Conservation (phyloP, 2,888 invertebrate species). For the Plusia festucae region DNA sequence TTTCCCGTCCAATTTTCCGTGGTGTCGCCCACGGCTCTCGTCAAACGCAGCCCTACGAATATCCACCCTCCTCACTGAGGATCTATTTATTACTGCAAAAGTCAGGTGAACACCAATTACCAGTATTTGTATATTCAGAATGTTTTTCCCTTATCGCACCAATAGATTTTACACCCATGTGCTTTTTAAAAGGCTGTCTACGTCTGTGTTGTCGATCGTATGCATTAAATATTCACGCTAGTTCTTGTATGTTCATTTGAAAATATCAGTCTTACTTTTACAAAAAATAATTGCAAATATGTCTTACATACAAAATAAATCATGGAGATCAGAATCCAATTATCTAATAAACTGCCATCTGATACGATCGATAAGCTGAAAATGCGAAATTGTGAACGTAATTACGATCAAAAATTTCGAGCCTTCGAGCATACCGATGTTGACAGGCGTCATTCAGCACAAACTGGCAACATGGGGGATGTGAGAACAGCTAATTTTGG, state of each 20-base stretch:
- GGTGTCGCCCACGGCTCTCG: slow-evolving; percentile 88
- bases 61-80: slow-evolving; percentile 60
- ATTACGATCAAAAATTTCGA: slow-evolving; percentile 22
- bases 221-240: neutral
- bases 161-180: slow-evolving; percentile 6
- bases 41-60: slow-evolving; percentile 82
- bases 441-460: slow-evolving; percentile 51
- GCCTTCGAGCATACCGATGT: slow-evolving; percentile 30
- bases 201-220: neutral
- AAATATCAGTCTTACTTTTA: no score
- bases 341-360: neutral
- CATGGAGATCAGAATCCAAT: no score
- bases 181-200: slow-evolving; percentile 7
- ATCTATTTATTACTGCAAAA: slow-evolving; percentile 70
- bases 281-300: no score
- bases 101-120: slow-evolving; percentile 72
- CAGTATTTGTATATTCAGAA: slow-evolving; percentile 39
- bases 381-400: neutral
- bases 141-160: slow-evolving; percentile 28
- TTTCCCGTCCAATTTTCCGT: slow-evolving; percentile 89
- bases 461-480: slow-evolving; percentile 56
- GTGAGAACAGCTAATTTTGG: slow-evolving; percentile 64
- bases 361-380: neutral
- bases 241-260: neutral
- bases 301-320: no score